Evolutionary conservation across 1,140 invertebrate species (phyloP), one percentile per base, ranked within the genome.

Genomic region (Helicoverpa zea): DNA sequence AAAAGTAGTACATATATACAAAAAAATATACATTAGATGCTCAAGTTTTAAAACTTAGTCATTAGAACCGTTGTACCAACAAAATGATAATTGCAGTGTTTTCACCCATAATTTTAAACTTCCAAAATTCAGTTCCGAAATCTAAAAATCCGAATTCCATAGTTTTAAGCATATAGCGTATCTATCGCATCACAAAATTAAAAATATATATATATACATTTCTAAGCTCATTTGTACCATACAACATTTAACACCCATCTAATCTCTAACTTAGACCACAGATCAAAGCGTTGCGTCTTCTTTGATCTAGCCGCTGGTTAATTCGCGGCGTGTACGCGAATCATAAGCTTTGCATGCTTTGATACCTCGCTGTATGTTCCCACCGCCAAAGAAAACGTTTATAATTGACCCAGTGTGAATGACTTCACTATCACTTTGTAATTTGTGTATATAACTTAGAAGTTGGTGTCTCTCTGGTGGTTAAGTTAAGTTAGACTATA

Each of bases 251-350:
- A 2, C 16, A 16, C 30, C 13, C 29, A 5, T 64, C 61, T 64
- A 64, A 64, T 47, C 56, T 75, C 35, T 29, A 63, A 51, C 58
- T 76, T 76, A 52, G 1, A 64, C 74, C 74, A 61, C 47, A 76
- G 59, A 49, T 76, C 74, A 76, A 76, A 76, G 56, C 35, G 5
- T 9, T 0, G 74, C 74, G 74, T 43, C 30, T 16, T 35, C 74
- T 76, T 76, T 76, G 74, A 76, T 76, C 74, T 23, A 76, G n/a
- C 74, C 74, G 74, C 72, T 59, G 30, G 18, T 76, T 61, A 63
- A 76, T 76, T 76, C 74, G 59, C 30, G 52, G 43, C 63, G 74
- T 59, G 63, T 76, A 63, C 47, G 74, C 74, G 54, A 76, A 76
- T 70, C 66, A 70, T 64, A 61, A 64, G 47, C 58, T 76, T 76